Conservation (phyloP, 1,140 invertebrate genomes). For the Drosophila yakuba region DNA sequence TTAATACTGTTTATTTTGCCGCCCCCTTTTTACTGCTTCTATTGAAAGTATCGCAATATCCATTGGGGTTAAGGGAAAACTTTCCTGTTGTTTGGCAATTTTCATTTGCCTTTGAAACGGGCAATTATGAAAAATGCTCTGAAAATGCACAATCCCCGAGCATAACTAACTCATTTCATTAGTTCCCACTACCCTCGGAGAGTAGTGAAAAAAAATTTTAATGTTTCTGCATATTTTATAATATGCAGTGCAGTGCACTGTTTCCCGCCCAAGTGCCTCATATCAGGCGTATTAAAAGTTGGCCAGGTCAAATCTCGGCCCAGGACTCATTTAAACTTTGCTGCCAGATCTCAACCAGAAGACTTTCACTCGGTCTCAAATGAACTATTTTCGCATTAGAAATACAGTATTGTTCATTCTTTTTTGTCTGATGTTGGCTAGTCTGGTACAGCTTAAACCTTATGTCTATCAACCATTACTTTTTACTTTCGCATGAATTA, state of each 20-base stretch:
- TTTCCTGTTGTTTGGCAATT: constrained; percentile 49
- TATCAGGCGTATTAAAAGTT: constrained; percentile 54
- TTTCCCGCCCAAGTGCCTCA: constrained; percentile 21
- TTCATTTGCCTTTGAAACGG: constrained; percentile 58
- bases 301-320: constrained; percentile 45
- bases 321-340: constrained; percentile 72
- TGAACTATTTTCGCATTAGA: constrained; percentile 2
- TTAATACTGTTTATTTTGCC: constrained; percentile 76
- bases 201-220: constrained; percentile 74
- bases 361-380: constrained; percentile 41
- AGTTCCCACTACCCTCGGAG: constrained; percentile 33
- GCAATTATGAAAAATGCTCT: constrained; percentile 53
- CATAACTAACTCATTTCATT: constrained; percentile 82
- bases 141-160: constrained; percentile 57
- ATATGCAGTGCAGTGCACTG: constrained; percentile 9
- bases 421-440: neutral
- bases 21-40: neutral
- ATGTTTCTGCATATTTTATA: constrained; percentile 73
- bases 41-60: constrained; percentile 60
- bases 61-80: constrained; percentile 46
- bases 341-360: constrained; percentile 16
- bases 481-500: neutral
- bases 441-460: too few species aligned
- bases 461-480: too few species aligned
- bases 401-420: constrained; percentile 12